Evolutionary conservation across 2,797 vertebrate species (phyloP).

Genomic region (Chaunax sp.): DNA sequence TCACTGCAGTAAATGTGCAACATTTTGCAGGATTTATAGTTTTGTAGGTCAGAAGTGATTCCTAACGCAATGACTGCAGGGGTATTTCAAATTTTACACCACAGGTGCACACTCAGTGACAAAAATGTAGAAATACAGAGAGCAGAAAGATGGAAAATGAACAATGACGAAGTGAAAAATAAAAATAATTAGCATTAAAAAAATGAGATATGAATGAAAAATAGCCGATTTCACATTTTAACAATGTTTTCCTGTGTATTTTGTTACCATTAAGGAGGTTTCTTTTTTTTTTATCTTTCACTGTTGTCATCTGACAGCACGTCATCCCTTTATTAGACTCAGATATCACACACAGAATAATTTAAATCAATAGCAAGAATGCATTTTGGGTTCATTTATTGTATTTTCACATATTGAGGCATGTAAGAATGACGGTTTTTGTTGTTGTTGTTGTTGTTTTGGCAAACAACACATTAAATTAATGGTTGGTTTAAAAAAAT

Average conservation of each 20-base stretch:
- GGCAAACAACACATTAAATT: background rate
- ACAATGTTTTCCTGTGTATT: no score
- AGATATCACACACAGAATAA: no score
- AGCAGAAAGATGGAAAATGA: background rate
- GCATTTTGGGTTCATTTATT: no score
- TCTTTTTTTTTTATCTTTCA: no score
- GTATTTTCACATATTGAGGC: background rate
- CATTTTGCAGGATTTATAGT: conserved; percentile 66
- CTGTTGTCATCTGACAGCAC: no score
- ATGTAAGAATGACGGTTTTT: no score
- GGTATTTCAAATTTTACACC: conserved; percentile 7
- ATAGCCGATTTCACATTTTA: background rate
- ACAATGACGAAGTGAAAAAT: background rate
- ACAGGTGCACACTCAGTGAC: background rate
- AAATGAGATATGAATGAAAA: background rate
- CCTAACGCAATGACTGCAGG: conserved; percentile 12
- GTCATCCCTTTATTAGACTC: no score
- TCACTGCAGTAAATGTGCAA: conserved; percentile 70
- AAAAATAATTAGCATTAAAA: no score
- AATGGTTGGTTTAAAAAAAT: background rate
- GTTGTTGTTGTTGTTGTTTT: background rate
- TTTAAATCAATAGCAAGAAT: no score
- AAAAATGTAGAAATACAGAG: background rate
- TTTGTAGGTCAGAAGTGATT: conserved; percentile 63
- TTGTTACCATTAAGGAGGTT: no score